Evolutionary conservation across 1,140 invertebrate genomes (phyloP).

Genomic region (Listronotus bonariensis): DNA sequence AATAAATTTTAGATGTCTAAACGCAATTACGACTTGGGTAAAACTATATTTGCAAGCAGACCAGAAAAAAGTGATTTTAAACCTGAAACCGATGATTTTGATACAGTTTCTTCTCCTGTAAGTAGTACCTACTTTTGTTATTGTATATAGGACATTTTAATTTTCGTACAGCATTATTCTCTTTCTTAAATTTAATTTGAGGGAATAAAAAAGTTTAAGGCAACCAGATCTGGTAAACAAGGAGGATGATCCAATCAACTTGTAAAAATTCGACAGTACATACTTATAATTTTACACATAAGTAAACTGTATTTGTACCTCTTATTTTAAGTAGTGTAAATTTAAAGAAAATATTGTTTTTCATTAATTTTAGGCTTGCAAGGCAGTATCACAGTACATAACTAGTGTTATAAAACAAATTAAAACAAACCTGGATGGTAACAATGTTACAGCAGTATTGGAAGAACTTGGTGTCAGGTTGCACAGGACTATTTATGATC

Average conservation of each 20-base stretch:
- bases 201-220: no score
- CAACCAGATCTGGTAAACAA: no score
- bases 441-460: constrained; percentile 86
- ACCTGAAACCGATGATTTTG: constrained; percentile 81
- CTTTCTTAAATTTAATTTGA: no score
- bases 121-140: constrained; percentile 42
- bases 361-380: constrained; percentile 74
- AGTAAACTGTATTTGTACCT: not conserved
- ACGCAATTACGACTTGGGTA: constrained; percentile 89
- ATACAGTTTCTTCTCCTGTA: constrained; percentile 75
- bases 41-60: constrained; percentile 88
- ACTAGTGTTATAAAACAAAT: constrained; percentile 78
- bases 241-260: no score
- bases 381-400: constrained; percentile 85
- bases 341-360: not conserved
- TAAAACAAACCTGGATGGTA: constrained; percentile 86
- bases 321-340: not conserved
- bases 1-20: constrained; percentile 68
- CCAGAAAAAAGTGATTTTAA: constrained; percentile 96
- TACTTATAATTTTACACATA: no score
- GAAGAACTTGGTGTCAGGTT: constrained; percentile 89
- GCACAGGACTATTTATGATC: constrained; percentile 94
- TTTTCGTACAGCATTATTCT: no score
- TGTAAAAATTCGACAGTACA: no score
- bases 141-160: not conserved